Evolutionary conservation across 2,888 invertebrate genomes (phyloP).

Genomic region (Calameuta idolon): DNA sequence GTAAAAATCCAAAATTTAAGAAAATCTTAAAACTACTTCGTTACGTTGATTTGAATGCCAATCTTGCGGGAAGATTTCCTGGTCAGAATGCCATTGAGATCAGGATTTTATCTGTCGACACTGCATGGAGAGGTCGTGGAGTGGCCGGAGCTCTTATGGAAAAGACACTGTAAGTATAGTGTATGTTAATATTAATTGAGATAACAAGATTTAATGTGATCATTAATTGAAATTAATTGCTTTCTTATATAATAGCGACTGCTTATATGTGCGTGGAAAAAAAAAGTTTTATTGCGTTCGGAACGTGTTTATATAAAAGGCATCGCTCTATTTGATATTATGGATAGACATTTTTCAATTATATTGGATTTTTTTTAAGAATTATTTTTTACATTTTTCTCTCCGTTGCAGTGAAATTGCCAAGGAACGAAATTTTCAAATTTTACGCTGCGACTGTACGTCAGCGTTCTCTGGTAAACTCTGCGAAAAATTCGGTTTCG

Average conservation of each 20-base stretch:
- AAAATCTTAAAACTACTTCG: slow-evolving; percentile 75
- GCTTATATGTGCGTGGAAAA: neutral
- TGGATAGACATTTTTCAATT: slow-evolving; percentile 8
- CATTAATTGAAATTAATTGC: neutral
- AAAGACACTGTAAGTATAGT: slow-evolving; percentile 72
- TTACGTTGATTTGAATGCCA: slow-evolving; percentile 70
- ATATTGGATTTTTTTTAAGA: slow-evolving; percentile 21
- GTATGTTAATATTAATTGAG: neutral
- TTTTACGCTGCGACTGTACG: slow-evolving; percentile 80
- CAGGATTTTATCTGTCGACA: slow-evolving; percentile 77
- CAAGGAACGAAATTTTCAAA: slow-evolving; percentile 69
- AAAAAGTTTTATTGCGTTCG: neutral
- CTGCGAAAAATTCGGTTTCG: slow-evolving; percentile 78
- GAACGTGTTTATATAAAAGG: slow-evolving; percentile 1
- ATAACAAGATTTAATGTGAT: neutral
- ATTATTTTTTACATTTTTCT: neutral
- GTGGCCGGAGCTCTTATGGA: slow-evolving; percentile 75
- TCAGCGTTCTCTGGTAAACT: slow-evolving; percentile 82
- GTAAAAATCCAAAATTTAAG: slow-evolving; percentile 74
- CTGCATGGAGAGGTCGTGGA: slow-evolving; percentile 75
- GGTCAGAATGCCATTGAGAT: slow-evolving; percentile 72
- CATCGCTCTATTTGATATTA: neutral
- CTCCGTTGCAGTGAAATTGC: slow-evolving; percentile 72
- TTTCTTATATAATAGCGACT: neutral
- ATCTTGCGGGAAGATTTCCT: slow-evolving; percentile 72